These are phyloP conservation scores for Gymnosoma rotundatum DNA, from an alignment of 2,888 invertebrate species.

Conservation along the genomic window DNA sequence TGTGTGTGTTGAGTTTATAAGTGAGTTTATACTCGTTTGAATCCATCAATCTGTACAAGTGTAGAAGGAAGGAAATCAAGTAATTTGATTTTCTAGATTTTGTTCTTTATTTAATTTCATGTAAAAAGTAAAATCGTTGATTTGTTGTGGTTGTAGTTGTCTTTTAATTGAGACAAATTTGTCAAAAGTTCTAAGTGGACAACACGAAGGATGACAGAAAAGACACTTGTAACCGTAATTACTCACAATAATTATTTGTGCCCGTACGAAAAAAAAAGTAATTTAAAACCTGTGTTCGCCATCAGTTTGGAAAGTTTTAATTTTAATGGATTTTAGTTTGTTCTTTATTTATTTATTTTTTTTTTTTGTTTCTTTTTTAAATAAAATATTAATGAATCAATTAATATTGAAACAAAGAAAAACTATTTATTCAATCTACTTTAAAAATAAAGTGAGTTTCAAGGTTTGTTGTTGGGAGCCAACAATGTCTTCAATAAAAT, in stretches of 20 bases:
- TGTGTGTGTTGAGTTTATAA: not conserved
- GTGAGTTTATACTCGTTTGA: not conserved
- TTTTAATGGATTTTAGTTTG: constrained; percentile 23
- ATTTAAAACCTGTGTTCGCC: constrained; percentile 38
- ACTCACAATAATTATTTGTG: constrained; percentile 22
- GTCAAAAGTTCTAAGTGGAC: constrained; percentile 56
- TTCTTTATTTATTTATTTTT: not conserved
- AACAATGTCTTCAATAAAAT: too few relatives aligned
- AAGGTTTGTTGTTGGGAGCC: too few relatives aligned
- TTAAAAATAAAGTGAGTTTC: too few relatives aligned
- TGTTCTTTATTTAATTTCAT: constrained; percentile 31
- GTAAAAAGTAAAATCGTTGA: constrained; percentile 23
- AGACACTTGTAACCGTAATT: constrained; percentile 39
- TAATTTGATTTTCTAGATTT: constrained; percentile 44
- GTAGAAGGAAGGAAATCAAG: constrained; percentile 42
- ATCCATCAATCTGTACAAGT: constrained; percentile 42
- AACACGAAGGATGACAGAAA: constrained; percentile 14
- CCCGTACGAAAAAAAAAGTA: constrained; percentile 13
- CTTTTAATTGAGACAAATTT: constrained; percentile 68
- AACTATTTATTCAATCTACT: not conserved
- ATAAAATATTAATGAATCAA: constrained; percentile 26
- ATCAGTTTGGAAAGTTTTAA: constrained; percentile 43
- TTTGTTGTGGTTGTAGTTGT: constrained; percentile 10
- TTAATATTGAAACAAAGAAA: not conserved
- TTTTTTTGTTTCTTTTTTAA: not conserved